Base-by-base conservation (phyloP, 2,888 invertebrate species). In the Macrosoma leucophasiata region DNA sequence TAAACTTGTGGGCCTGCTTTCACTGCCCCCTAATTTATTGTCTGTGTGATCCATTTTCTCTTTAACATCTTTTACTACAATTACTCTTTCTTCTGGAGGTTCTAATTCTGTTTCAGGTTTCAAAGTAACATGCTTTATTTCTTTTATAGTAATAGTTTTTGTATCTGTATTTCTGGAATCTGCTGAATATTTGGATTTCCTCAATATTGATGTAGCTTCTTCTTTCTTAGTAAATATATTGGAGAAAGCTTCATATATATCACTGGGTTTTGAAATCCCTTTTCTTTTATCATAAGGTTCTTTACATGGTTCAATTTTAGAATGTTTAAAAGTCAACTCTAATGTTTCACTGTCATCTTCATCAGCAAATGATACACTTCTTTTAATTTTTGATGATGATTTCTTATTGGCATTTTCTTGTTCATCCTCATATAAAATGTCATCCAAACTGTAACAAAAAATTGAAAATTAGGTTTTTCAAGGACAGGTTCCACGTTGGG, bases 181-280 rank as follows among this genome's bases (percentile, higher is more conserved):
- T 30, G 37, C 17, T 21, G 46, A 45, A 62, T 73, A 69, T 41
- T 70, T 77, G 0, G 65, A 58, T 55, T 77, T 78, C 49, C 76
- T 84, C 4, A 84, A 60, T 42, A 84, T 81, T 13, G 84, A 77
- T 33, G 54, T 64, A 15, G 63, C 63, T 53, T 61, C 62, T 46
- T 41, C 52, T 20, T 41, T n/a, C n/a, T n/a, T n/a, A n/a, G n/a
- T 45, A 50, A 73, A 71, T 4, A 58, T 46, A 36, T 60, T 43
- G 11, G 69, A 46, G 46, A 62, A 64, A 14, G 62, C 68, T 50
- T 55, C 46, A 61, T 84, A 84, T 28, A 85, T 52, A 54, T 85
- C 84, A 58, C 75, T 77, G 21, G 85, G 85, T 48, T 75, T 84
- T 14, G 43, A 44, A 25, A 85, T 70, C 14, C 76, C 79, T 36